phyloP scores from a whole-genome alignment of 2,113 vertebrate genomes.

The Apus apus region DNA sequence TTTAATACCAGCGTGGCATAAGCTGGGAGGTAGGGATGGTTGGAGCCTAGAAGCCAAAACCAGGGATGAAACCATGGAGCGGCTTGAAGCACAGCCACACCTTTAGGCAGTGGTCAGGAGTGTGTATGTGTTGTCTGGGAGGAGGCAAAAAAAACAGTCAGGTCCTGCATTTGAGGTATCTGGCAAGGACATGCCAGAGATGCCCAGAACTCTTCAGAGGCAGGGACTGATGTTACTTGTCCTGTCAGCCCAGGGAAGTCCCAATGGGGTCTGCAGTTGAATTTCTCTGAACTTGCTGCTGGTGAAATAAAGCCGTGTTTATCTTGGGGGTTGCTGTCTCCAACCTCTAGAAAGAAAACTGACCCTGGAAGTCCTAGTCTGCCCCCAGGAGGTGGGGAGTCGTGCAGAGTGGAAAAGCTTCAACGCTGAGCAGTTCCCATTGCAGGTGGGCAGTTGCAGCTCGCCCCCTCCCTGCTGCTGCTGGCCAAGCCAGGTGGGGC shows the following conservation, averaged over 20 bases:
- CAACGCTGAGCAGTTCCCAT: not conserved
- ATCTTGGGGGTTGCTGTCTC: not conserved
- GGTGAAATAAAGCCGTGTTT: not conserved
- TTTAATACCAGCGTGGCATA: rapidly evolving
- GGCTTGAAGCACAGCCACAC: not conserved
- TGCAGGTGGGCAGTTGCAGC: rapidly evolving
- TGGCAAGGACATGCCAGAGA: not conserved
- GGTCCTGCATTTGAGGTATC: not conserved
- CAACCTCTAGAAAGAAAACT: not conserved
- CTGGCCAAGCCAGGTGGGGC: not conserved
- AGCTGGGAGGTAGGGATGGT: not conserved
- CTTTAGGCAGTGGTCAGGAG: not conserved
- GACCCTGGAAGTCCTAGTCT: not conserved
- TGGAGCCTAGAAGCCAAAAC: not conserved
- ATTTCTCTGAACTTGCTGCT: not conserved
- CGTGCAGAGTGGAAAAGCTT: not conserved
- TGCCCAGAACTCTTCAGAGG: not conserved
- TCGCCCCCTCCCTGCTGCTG: rapidly evolving
- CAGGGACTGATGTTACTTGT: not conserved
- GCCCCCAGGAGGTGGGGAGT: not conserved
- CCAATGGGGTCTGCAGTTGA: not conserved
- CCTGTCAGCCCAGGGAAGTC: not conserved
- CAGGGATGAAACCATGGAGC: not conserved
- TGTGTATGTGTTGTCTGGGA: not conserved
- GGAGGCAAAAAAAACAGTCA: not conserved